Base-by-base conservation (phyloP, 2,888 invertebrate genomes). In the Osmoderma eremita region DNA sequence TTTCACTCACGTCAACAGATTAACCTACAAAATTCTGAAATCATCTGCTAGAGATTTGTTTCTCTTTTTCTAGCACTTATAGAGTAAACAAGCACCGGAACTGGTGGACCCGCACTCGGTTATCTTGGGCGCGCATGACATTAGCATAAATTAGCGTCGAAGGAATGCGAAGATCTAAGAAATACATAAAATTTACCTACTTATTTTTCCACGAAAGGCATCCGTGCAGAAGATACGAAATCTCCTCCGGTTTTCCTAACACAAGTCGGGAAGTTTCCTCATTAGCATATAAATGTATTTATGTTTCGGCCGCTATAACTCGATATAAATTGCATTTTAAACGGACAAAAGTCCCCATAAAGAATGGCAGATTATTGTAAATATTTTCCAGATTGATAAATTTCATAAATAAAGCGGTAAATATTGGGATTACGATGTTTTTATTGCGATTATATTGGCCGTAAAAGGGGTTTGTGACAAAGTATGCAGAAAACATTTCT, bases 1-100 rank as follows among this genome's bases (percentile, higher is more conserved):
- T 30, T 30, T 30, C 10, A 10, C 5, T 10, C 30, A 30, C 8
- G 30, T 10, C 10, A 3, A 6, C 5, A 10, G 53, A 53, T 53
- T 53, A 53, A 53, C 53, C 53, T 36, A 53, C 17, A 53, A 53
- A 53, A 6, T 30, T 2, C n/a, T n/a, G n/a, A n/a, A n/a, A 22
- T 50, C 50, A 50, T 50, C 50, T 50, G 3, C 15, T 50, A 8
- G 50, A 48, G 24, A 13, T 20, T n/a, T 48, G 48, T 48, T 48
- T 48, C 10, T 20, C n/a, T n/a, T n/a, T n/a, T 8, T 30, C 6
- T 30, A 6, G 2, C 1, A 10, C 53, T 30, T 53, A 4, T 53
- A 53, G 15, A 1, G 36, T 36, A 53, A 36, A 53, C 36, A 53
- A 53, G 10, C 17, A 13, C 17, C 12, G 12, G 18, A 30, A 53